Evolutionary conservation across 1,140 invertebrate genomes (phyloP), one percentile per base, ranked within the genome.

Genomic region (Diprion similis): DNA sequence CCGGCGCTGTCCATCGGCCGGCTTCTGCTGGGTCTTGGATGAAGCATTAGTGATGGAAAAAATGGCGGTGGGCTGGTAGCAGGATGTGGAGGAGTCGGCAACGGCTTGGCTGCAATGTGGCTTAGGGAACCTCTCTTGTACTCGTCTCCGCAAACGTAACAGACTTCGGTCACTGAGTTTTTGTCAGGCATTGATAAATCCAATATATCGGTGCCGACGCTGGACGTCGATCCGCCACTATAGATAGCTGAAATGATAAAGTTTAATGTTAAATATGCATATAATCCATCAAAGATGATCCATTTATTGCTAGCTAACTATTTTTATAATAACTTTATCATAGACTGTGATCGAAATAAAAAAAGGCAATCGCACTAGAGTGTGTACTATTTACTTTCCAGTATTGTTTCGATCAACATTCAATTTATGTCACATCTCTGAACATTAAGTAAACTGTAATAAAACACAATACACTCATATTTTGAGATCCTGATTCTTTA

Each of bases 121-220:
- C 87, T 91, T 24, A 97, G 89, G 74, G 94, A 94, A 51, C 95
- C 95, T 72, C 93, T 89, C 73, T 92, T 92, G 82, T 94, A 94
- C 84, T 96, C 95, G 82, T 95, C 95, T n/a, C 95, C 95, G 84
- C 95, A 97, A 11, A 96, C 93, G 84, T 95, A 95, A 85, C 94
- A 96, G 19, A 96, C 95, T 89, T 96, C 95, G 65, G 94, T 95
- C 72, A 93, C 92, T 59, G 94, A 94, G 89, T 96, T 96, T 89
- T 96, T 96, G 81, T 96, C 95, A 2, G 95, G 95, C 95, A 96
- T 96, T 71, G 94, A 95, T 69, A 97, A 88, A 87, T 96, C 95
- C 68, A 96, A 87, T 77, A 96, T 95, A 80, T 95, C 95, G 15
- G 92, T 91, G 17, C 88, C 89, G 37, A 79, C 70, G 64, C 82